Percentiles rank a stretch among this genome's conserved stretches.
These are phyloP conservation scores for Ailurus styani DNA, from an alignment of 2,113 vertebrate species.

Conservation along the genomic window DNA sequence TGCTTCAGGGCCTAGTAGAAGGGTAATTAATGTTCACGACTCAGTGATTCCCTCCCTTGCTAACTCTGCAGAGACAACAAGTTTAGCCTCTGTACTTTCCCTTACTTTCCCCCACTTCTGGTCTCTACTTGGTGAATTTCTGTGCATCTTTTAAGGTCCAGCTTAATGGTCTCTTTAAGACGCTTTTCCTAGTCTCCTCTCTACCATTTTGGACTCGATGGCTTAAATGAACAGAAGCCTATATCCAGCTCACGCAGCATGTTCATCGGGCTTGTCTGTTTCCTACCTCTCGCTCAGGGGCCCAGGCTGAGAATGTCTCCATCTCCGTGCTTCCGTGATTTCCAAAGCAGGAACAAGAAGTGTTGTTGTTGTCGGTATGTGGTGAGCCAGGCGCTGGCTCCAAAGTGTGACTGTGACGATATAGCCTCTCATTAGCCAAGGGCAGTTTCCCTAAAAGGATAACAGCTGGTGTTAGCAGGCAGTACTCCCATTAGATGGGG, in stretches of 20 bases:
- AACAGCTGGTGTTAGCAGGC: neutral
- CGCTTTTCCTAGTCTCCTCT: neutral
- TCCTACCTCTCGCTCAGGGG: neutral
- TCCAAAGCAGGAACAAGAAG: neutral
- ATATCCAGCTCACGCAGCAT: neutral
- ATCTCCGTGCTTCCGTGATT: neutral
- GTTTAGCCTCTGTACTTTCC: neutral
- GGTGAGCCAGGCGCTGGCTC: neutral
- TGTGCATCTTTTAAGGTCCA: neutral
- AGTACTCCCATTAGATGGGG: neutral
- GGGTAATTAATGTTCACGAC: neutral
- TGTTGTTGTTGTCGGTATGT: too few species aligned
- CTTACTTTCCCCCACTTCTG: neutral
- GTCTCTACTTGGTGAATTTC: neutral
- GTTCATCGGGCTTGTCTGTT: neutral
- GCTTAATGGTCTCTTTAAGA: neutral
- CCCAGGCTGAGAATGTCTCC: neutral
- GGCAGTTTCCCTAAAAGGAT: neutral
- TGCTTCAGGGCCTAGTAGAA: neutral
- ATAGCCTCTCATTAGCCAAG: neutral
- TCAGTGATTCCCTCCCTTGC: neutral
- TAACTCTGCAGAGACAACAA: neutral
- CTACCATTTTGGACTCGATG: neutral
- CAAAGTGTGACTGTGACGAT: neutral
- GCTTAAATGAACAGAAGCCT: neutral